Conservation (phyloP, 2,113 vertebrate genomes). For the Morone chrysops region DNA sequence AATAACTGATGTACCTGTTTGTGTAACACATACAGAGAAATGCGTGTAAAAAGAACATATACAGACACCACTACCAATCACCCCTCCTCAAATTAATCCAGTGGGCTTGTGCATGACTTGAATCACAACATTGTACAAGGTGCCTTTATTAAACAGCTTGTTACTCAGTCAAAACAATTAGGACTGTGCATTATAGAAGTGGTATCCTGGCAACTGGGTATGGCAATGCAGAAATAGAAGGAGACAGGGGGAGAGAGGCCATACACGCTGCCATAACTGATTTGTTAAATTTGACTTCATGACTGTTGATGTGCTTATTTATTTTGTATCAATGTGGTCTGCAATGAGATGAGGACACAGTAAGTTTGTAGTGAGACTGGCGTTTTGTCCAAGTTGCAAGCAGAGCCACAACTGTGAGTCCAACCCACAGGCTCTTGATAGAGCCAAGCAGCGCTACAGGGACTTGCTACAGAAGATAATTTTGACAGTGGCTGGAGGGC, state of each 20-base stretch:
- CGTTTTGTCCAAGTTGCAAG: constrained; percentile 65
- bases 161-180: constrained; percentile 81
- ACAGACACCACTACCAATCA: constrained; percentile 11
- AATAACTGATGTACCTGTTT: constrained; percentile 21
- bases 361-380: constrained; percentile 27
- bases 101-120: constrained; percentile 69
- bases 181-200: constrained; percentile 62
- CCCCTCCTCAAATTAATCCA: constrained; percentile 53
- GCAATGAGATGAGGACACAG: constrained; percentile 14
- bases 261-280: constrained; percentile 58
- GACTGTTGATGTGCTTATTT: constrained; percentile 56
- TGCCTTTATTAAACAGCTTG: constrained; percentile 77
- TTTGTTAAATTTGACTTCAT: constrained; percentile 66
- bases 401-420: constrained; percentile 58
- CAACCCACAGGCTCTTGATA: constrained; percentile 63
- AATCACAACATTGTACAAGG: constrained; percentile 72
- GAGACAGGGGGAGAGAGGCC: constrained; percentile 47
- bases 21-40: background rate
- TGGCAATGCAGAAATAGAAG: constrained; percentile 51
- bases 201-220: constrained; percentile 75
- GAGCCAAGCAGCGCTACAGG: constrained; percentile 61
- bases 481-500: constrained; percentile 79
- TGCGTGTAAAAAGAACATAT: constrained; percentile 24
- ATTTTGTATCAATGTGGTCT: constrained; percentile 30
- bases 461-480: constrained; percentile 71